Conservation (phyloP, 2,888 invertebrate species). For the Augiades crinisus region DNA sequence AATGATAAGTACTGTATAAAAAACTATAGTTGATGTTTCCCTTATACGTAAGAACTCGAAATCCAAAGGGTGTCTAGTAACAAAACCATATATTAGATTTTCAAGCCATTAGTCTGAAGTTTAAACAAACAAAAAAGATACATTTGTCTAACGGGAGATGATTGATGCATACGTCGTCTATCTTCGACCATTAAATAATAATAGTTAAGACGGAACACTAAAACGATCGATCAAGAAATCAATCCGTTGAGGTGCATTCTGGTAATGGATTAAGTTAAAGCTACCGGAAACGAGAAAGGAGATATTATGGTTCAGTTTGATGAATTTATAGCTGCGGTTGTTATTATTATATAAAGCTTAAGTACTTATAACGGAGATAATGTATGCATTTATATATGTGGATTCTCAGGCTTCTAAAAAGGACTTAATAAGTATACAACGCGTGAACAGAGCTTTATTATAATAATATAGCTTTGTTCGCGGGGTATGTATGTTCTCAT, state of each 20-base stretch:
- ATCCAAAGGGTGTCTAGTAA: not conserved
- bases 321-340: slow-evolving; percentile 33
- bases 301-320: slow-evolving; percentile 39
- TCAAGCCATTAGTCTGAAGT: slow-evolving; percentile 27
- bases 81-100: slow-evolving; percentile 11
- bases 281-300: slow-evolving; percentile 62
- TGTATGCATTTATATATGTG: too few relatives aligned
- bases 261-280: slow-evolving; percentile 69
- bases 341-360: slow-evolving; percentile 29
- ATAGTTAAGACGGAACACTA: slow-evolving; percentile 67
- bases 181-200: slow-evolving; percentile 77
- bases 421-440: too few relatives aligned
- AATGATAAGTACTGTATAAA: not conserved
- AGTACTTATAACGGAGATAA: too few relatives aligned
- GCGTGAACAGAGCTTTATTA: too few relatives aligned
- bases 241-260: slow-evolving; percentile 64
- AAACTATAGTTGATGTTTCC: too few relatives aligned
- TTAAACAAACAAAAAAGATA: slow-evolving; percentile 47
- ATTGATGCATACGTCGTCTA: slow-evolving; percentile 68
- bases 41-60: too few relatives aligned
- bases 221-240: slow-evolving; percentile 77
- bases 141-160: slow-evolving; percentile 69
- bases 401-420: too few relatives aligned
- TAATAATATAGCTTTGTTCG: too few relatives aligned
- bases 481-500: too few relatives aligned